A percentile compares a stretch with the other conserved stretches of the same genome.
Evolutionary conservation across 2,797 vertebrate genomes (phyloP).

Genomic region (Iguana delicatissima): DNA sequence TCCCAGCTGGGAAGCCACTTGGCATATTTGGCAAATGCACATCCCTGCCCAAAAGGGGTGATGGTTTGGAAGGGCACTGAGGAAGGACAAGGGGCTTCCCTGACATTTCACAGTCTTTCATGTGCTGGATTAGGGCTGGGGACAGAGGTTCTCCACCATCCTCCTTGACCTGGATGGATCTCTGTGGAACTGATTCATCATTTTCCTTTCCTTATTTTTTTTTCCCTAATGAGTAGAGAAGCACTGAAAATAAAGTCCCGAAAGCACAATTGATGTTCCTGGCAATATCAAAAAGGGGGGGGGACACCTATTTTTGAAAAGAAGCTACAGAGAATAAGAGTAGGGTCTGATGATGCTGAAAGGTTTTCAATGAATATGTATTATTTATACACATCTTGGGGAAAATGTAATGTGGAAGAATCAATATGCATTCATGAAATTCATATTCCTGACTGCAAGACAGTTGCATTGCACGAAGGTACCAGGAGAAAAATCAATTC

Average conservation of each 20-base stretch:
- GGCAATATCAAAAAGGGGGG: not conserved
- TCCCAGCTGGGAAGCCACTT: no score
- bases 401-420: conserved; percentile 10
- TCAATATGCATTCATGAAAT: conserved; percentile 31
- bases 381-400: conserved; percentile 16
- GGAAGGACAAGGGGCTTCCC: no score
- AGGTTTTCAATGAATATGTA: conserved; percentile 36
- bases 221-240: not conserved
- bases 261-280: not conserved
- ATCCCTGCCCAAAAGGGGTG: no score
- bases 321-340: not conserved
- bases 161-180: not conserved
- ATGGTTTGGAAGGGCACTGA: no score
- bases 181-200: not conserved
- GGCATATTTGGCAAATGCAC: no score
- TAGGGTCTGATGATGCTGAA: not conserved
- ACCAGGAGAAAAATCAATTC: conserved; percentile 19
- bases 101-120: not conserved
- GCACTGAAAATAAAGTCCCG: not conserved
- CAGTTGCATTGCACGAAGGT: conserved; percentile 25
- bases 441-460: conserved; percentile 13
- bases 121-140: not conserved
- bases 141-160: no score
- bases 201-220: not conserved
- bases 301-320: not conserved